These are phyloP conservation scores for Lepilemur septentrionalis DNA, from an alignment of 2,797 vertebrate species.

Conservation along the genomic window DNA sequence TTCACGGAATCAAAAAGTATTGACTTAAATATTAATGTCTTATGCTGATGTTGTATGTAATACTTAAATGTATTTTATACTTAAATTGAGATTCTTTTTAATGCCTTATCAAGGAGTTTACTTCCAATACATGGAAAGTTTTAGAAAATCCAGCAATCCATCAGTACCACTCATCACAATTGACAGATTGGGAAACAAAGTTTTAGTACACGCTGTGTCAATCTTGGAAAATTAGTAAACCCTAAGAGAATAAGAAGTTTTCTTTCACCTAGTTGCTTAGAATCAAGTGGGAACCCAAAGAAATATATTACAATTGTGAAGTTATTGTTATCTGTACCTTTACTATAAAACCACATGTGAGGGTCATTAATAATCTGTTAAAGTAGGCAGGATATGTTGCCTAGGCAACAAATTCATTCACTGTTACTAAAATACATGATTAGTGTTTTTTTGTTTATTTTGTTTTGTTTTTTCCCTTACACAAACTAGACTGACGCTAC, in stretches of 20 bases:
- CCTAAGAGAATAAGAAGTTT: not conserved
- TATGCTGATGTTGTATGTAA: not conserved
- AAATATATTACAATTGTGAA: not conserved
- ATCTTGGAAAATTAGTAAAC: slow-evolving; percentile 1
- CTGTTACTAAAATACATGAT: not conserved
- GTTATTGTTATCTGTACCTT: not conserved
- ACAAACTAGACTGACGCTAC: not conserved
- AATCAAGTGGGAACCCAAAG: not conserved
- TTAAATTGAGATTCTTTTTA: not conserved
- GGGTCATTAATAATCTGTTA: not conserved
- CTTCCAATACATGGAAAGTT: not conserved
- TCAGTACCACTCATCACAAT: not conserved
- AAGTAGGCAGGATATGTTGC: not conserved
- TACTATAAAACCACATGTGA: not conserved
- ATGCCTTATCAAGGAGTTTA: not conserved
- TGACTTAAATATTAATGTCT: not conserved
- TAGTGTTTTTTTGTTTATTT: not conserved
- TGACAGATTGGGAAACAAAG: not conserved
- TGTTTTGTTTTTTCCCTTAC: not conserved
- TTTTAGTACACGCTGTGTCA: not conserved
- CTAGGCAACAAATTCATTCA: not conserved
- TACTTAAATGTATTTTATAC: not conserved
- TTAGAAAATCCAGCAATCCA: not conserved
- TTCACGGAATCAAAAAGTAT: slow-evolving; percentile 2
- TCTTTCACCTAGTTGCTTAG: not conserved